A percentile compares a stretch with the other conserved stretches of the same genome.
These are phyloP conservation scores for Synanthedon formicaeformis DNA, from an alignment of 2,888 invertebrate genomes.

Conservation along the genomic window DNA sequence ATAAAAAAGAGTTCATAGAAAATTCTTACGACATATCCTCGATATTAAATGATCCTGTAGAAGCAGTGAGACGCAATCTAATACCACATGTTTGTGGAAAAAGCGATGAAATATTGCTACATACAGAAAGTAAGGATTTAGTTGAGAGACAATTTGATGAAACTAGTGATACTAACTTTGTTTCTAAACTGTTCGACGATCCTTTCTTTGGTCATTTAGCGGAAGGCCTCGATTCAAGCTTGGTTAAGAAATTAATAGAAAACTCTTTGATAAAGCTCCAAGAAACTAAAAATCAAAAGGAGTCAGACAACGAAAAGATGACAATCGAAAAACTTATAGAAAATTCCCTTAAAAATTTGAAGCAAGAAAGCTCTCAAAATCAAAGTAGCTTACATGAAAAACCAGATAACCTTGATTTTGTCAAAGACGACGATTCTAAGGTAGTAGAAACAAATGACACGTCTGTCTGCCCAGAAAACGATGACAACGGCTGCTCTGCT, in stretches of 20 bases:
- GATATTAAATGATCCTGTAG: constrained; percentile 78
- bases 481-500: constrained; percentile 75
- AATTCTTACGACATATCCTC: constrained; percentile 56
- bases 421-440: constrained; percentile 22
- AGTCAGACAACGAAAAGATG: constrained; percentile 51
- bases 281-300: constrained; percentile 57
- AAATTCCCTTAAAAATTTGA: constrained; percentile 53
- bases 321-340: constrained; percentile 67
- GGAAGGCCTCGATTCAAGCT: constrained; percentile 72
- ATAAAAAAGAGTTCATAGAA: constrained; percentile 15
- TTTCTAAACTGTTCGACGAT: constrained; percentile 73
- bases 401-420: constrained; percentile 27
- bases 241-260: constrained; percentile 75
- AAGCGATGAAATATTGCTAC: constrained; percentile 24
- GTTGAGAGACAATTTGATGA: constrained; percentile 31
- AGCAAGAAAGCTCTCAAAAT: constrained; percentile 35
- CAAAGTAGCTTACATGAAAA: constrained; percentile 17
- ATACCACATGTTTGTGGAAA: constrained; percentile 84
- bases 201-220: constrained; percentile 74
- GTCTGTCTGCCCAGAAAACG: constrained; percentile 36
- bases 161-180: constrained; percentile 41
- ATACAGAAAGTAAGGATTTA: constrained; percentile 7
- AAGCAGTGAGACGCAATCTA: constrained; percentile 79
- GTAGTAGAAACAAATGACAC: constrained; percentile 26
- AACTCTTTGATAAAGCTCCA: constrained; percentile 74